phyloP scores from a whole-genome alignment of 2,797 vertebrate species.

The Myiotriccus ornatus region DNA sequence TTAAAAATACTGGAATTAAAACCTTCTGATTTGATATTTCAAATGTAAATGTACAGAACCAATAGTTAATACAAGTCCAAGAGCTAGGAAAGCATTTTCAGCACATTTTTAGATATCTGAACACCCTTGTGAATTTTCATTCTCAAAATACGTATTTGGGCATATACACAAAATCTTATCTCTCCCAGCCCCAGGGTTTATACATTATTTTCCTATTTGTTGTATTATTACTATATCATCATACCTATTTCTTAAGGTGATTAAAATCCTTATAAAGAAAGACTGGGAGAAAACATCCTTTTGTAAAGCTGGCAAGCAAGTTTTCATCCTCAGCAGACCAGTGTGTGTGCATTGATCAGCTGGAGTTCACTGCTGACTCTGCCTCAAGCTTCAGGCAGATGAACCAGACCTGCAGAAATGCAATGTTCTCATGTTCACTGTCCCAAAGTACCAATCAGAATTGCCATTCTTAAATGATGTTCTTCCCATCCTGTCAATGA shows the following conservation, averaged over 20 bases:
- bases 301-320: not conserved
- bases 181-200: not conserved
- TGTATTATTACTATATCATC: not conserved
- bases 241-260: not conserved
- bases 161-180: not conserved
- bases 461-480: not conserved
- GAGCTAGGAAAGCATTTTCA: not conserved
- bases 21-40: not conserved
- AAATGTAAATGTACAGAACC: not conserved
- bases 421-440: not conserved
- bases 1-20: not conserved
- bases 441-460: not conserved
- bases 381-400: not conserved
- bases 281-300: not conserved
- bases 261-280: not conserved
- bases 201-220: not conserved
- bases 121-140: not conserved
- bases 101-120: not conserved
- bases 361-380: not conserved
- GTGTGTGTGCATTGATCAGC: fast-evolving
- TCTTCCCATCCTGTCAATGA: not conserved
- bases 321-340: not conserved
- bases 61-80: not conserved
- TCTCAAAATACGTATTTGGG: not conserved
- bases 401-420: not conserved